phyloP scores from a whole-genome alignment of 2,888 invertebrate genomes.

The Lissonota sp. region DNA sequence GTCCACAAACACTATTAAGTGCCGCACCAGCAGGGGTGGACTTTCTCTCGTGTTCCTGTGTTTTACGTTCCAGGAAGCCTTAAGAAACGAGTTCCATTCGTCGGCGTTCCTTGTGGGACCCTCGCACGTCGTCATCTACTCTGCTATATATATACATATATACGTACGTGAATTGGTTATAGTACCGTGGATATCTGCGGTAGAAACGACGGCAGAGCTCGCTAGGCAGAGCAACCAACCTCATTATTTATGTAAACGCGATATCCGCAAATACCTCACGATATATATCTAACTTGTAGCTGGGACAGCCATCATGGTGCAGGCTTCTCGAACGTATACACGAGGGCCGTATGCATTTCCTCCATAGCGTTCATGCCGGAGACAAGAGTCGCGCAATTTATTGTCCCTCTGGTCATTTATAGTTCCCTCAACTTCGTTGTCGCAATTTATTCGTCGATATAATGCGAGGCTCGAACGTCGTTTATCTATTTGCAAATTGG shows the following conservation, averaged over 20 bases:
- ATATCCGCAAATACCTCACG: slow-evolving; percentile 58
- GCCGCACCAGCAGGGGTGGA: slow-evolving; percentile 34
- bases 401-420: slow-evolving; percentile 52
- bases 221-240: slow-evolving; percentile 41
- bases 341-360: not conserved
- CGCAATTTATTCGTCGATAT: slow-evolving; percentile 56
- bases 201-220: slow-evolving; percentile 23
- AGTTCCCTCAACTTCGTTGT: slow-evolving; percentile 47
- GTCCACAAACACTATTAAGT: slow-evolving; percentile 58
- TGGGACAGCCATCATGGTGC: slow-evolving; percentile 18
- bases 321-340: slow-evolving; percentile 13
- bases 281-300: slow-evolving; percentile 27
- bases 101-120: slow-evolving; percentile 23
- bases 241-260: slow-evolving; percentile 63
- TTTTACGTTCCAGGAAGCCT: slow-evolving; percentile 49
- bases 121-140: slow-evolving; percentile 51
- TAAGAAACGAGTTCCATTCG: slow-evolving; percentile 57
- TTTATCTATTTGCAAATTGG: not conserved
- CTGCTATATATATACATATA: slow-evolving; percentile 26
- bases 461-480: slow-evolving; percentile 1
- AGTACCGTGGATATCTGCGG: slow-evolving; percentile 2
- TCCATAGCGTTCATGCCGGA: slow-evolving; percentile 24
- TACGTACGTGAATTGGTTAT: slow-evolving; percentile 4
- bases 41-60: slow-evolving; percentile 27
- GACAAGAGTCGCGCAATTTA: slow-evolving; percentile 53